Evolutionary conservation across 2,113 vertebrate genomes (phyloP).

Genomic region (Fulica atra): DNA sequence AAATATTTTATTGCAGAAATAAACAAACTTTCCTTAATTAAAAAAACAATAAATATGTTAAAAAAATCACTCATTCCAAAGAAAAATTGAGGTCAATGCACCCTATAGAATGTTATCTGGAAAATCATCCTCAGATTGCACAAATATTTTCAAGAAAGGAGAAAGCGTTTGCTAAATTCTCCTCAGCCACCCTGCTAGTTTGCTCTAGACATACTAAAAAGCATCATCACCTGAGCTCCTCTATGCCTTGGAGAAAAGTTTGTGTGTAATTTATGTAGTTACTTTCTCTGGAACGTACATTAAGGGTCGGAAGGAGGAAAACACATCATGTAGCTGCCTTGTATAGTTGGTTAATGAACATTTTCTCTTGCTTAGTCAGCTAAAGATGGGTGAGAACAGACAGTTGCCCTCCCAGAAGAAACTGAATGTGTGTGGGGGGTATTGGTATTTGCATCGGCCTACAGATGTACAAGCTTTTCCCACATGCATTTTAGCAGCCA

Average conservation of each 20-base stretch:
- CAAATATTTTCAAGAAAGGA: not conserved
- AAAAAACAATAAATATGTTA: not conserved
- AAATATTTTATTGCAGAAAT: not conserved
- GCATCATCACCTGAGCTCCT: not conserved
- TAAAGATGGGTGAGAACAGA: not conserved
- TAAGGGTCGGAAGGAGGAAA: not conserved
- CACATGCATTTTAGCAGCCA: not conserved
- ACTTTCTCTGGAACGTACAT: not conserved
- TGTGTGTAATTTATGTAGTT: not conserved
- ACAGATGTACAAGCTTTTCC: not conserved
- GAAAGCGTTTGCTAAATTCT: not conserved
- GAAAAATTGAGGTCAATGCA: not conserved
- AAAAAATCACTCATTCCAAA: rapidly evolving
- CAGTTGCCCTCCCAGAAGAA: not conserved
- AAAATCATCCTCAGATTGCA: not conserved
- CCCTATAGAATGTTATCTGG: not conserved
- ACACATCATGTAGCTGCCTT: not conserved
- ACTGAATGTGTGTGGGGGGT: too few relatives aligned
- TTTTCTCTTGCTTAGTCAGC: not conserved
- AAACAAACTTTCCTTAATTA: not conserved
- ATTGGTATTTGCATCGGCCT: not conserved
- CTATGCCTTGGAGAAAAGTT: rapidly evolving
- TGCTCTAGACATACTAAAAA: not conserved
- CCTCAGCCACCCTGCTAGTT: not conserved
- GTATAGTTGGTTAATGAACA: not conserved